Conservation (phyloP, 1,140 invertebrate genomes). For the Drosophila ogumai region DNA sequence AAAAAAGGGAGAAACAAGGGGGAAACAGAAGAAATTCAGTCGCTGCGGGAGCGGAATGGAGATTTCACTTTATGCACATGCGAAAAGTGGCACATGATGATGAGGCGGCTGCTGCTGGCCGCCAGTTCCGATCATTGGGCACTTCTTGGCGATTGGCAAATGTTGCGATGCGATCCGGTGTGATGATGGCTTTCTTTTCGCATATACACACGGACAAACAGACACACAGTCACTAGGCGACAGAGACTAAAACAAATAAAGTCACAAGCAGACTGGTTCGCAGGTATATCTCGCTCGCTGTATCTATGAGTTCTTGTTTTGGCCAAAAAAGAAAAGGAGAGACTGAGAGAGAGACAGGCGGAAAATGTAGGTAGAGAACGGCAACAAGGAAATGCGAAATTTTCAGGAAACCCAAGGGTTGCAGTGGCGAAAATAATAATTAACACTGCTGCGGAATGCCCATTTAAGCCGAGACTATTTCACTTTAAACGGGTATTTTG, state of each 20-base stretch:
- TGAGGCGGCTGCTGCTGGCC: conserved; percentile 60
- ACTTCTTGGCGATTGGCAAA: conserved; percentile 75
- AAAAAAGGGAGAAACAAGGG: conserved; percentile 18
- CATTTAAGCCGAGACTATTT: conserved; percentile 40
- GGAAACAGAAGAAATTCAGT: conserved; percentile 54
- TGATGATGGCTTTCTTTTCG: conserved; percentile 70
- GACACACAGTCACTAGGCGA: conserved; percentile 57
- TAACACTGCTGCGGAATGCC: conserved; percentile 38
- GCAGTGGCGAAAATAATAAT: conserved; percentile 16
- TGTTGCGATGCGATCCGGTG: conserved; percentile 17
- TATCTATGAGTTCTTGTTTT: conserved; percentile 61
- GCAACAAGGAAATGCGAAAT: conserved; percentile 15
- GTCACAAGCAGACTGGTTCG: conserved; percentile 68
- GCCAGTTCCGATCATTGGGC: conserved; percentile 75
- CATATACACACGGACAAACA: conserved; percentile 33
- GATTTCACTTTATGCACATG: conserved; percentile 81
- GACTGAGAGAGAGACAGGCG: conserved; percentile 2
- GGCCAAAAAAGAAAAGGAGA: conserved; percentile 53
- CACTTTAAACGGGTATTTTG: conserved; percentile 36
- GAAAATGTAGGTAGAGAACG: conserved; percentile 7
- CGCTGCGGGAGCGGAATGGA: conserved; percentile 26
- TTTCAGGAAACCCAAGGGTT: conserved; percentile 13
- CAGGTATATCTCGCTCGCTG: conserved; percentile 39
- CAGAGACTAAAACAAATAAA: conserved; percentile 74
- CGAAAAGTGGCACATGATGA: conserved; percentile 81